phyloP scores from a whole-genome alignment of 2,888 invertebrate genomes.

The Papilio demoleus region DNA sequence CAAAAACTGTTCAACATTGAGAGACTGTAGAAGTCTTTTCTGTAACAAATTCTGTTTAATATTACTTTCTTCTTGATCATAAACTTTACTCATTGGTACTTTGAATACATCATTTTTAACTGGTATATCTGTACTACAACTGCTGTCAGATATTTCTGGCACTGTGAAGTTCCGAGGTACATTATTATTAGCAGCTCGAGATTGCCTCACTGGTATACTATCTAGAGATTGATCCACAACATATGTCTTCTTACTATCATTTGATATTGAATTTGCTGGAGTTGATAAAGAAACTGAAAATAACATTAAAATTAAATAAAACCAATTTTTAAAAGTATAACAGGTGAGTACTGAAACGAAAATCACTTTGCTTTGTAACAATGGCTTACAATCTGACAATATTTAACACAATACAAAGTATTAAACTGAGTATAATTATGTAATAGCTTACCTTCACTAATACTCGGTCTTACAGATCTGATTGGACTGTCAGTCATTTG shows the following conservation, averaged over 20 bases:
- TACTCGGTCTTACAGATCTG: constrained; percentile 62
- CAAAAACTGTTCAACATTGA: constrained; percentile 57
- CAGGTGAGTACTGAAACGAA: no score
- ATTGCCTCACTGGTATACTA: constrained; percentile 70
- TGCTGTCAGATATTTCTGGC: constrained; percentile 36
- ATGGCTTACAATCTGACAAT: no score
- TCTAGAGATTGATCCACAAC: constrained; percentile 68
- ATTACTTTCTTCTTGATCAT: constrained; percentile 24
- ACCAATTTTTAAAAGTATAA: not conserved
- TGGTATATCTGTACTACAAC: constrained; percentile 15
- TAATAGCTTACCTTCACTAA: constrained; percentile 64
- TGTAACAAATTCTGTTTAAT: constrained; percentile 35
- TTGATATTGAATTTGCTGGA: constrained; percentile 46
- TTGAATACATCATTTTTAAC: constrained; percentile 9
- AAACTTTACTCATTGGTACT: constrained; percentile 8
- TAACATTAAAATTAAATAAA: not conserved
- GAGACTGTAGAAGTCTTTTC: constrained; percentile 25
- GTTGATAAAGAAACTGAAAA: constrained; percentile 53
- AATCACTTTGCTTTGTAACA: no score
- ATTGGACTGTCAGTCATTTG: constrained; percentile 67
- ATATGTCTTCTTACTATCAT: constrained; percentile 51
- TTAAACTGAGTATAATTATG: not conserved
- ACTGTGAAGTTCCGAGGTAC: constrained; percentile 45
- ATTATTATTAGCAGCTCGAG: constrained; percentile 51
- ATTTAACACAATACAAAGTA: not conserved